These are phyloP conservation scores for Sula dactylatra DNA, from an alignment of 2,113 vertebrate species.

Conservation along the genomic window DNA sequence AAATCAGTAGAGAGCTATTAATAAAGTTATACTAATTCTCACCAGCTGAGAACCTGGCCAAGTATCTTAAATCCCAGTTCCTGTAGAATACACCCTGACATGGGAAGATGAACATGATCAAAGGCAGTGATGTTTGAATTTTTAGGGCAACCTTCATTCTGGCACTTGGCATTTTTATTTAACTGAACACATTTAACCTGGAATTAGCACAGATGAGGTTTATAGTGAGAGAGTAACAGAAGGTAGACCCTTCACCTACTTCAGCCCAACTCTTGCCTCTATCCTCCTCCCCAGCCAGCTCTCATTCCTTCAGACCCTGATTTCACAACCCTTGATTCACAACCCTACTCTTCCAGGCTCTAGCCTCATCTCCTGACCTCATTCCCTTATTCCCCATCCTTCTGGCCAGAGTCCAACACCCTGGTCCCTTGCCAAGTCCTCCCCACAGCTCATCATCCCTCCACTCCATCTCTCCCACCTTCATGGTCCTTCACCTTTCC, in stretches of 20 bases:
- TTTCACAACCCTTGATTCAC: accelerated
- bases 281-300: background rate
- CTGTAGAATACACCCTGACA: background rate
- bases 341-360: background rate
- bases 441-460: background rate
- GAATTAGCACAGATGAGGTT: background rate
- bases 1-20: background rate
- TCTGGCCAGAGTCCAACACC: background rate
- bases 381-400: background rate
- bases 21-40: background rate
- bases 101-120: background rate
- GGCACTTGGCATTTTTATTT: slow-evolving; percentile 30
- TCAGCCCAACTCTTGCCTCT: background rate
- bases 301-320: background rate
- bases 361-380: background rate
- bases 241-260: background rate
- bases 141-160: slow-evolving; percentile 25
- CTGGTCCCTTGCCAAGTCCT: background rate
- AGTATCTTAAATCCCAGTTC: background rate
- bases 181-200: background rate
- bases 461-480: background rate
- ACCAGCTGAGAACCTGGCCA: background rate
- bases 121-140: background rate
- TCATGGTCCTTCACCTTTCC: background rate
- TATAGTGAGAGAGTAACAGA: background rate